Evolutionary conservation across 2,888 invertebrate genomes (phyloP), one percentile per base, ranked within the genome.

Genomic region (Volucella inflata): DNA sequence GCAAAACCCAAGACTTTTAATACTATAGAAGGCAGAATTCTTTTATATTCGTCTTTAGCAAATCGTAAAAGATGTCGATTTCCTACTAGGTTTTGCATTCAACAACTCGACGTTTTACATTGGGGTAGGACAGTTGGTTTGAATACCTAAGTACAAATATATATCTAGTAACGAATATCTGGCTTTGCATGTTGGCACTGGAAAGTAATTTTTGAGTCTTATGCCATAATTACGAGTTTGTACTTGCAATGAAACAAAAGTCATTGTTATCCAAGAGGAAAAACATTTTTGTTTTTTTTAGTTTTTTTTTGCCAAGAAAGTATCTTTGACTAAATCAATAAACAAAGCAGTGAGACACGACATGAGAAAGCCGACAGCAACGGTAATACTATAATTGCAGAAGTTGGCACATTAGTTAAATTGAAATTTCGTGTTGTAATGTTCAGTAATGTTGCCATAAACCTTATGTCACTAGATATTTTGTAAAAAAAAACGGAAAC

Each of bases 61-160:
- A 17, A 4, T 11, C 8, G 42, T 16, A 9, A 16, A 4, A 8
- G 11, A 38, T 36, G 16, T 59, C n/a, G 12, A 12, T 9, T 64
- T 64, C 42, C 48, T 42, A 10, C 51, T 30, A 30, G 30, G 1
- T 6, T 30, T 30, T 30, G 30, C 30, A 30, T 30, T 38, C 60
- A 46, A 64, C 14, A 16, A 46, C 40, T 44, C n/a, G n/a, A 46
- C 46, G 67, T 67, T 72, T 50, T 10, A 60, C 16, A 46, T 79
- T 79, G 64, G 65, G 79, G 65, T 60, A 79, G 79, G 79, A 9
- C 30, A 64, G 14, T 30, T 77, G 8, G n/a, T 62, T 16, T 4
- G 1, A 59, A n/a, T 40, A 14, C 38, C 50, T 50, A 16, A 38
- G 44, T 44, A 6, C 44, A 11, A 44, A 8, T 8, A 1, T 0